Evolutionary conservation across 2,888 invertebrate genomes (phyloP).

Genomic region (Sussaba pulchella): DNA sequence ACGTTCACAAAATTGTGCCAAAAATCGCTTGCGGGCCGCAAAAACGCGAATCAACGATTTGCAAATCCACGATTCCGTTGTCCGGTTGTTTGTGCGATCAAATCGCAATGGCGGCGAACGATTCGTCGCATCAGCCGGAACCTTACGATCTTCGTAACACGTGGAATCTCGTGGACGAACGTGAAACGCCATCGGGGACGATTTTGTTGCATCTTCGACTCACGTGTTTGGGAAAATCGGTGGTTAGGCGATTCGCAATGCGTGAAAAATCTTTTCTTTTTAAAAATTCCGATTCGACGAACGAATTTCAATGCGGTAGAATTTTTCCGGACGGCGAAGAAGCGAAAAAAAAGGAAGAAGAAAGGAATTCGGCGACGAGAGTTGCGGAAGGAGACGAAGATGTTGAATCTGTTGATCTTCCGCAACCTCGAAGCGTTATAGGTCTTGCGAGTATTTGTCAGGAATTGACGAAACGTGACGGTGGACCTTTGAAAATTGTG

Average conservation of each 20-base stretch:
- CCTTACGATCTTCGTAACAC: conserved; percentile 72
- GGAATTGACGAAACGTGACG: conserved; percentile 69
- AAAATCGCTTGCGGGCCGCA: conserved; percentile 44
- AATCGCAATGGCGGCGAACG: conserved; percentile 68
- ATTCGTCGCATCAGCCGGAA: conserved; percentile 65
- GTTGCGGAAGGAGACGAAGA: conserved; percentile 34
- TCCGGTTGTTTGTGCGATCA: conserved; percentile 73
- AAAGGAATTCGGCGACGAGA: background rate
- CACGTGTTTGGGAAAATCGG: conserved; percentile 78
- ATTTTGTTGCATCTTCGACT: conserved; percentile 76
- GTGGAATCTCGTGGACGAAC: conserved; percentile 72
- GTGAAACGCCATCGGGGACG: conserved; percentile 73
- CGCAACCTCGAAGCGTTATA: conserved; percentile 67
- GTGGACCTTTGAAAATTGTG: conserved; percentile 65
- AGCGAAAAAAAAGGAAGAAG: too few relatives aligned
- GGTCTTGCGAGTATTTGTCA: conserved; percentile 71
- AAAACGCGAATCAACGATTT: conserved; percentile 54
- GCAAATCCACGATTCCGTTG: conserved; percentile 68
- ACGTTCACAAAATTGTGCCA: conserved; percentile 58
- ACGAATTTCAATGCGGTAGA: conserved; percentile 72
- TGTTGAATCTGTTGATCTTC: conserved; percentile 30
- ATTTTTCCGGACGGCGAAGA: conserved; percentile 47
- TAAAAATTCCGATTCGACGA: conserved; percentile 72
- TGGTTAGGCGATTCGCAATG: conserved; percentile 76
- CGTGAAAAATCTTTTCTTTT: conserved; percentile 75